Percentiles rank a stretch among this genome's conserved stretches.
phyloP scores from a whole-genome alignment of 2,888 invertebrate species.

The Mystacides longicornis region DNA sequence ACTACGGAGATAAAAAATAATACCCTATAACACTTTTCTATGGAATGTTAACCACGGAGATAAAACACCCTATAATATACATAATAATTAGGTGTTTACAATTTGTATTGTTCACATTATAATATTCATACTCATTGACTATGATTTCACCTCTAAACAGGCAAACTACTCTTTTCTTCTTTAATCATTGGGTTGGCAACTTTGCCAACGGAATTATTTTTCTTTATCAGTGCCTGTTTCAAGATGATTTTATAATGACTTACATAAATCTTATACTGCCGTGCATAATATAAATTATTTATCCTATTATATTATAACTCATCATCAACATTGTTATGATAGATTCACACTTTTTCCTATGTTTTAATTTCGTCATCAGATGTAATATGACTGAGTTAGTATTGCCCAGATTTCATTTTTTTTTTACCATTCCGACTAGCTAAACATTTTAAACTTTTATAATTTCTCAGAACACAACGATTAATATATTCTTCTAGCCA shows the following conservation, averaged over 20 bases:
- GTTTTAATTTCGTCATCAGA: too few species aligned
- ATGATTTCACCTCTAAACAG: background rate
- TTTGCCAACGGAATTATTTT: background rate
- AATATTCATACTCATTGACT: background rate
- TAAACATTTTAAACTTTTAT: too few species aligned
- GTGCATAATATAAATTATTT: background rate
- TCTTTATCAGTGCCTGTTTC: background rate
- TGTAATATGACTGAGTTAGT: too few species aligned
- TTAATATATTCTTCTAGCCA: too few species aligned
- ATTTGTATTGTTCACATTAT: background rate
- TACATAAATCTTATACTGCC: background rate
- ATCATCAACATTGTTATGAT: too few species aligned
- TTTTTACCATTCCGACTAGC: too few species aligned
- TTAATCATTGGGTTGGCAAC: background rate
- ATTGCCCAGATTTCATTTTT: too few species aligned
- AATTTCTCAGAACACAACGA: too few species aligned
- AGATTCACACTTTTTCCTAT: too few species aligned
- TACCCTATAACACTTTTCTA: background rate
- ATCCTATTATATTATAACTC: background rate
- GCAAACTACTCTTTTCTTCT: background rate
- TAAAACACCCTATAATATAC: slow-evolving; percentile 7
- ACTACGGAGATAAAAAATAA: too few species aligned
- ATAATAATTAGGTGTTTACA: background rate
- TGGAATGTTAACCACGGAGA: slow-evolving; percentile 3
- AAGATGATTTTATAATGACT: background rate